Evolutionary conservation across 2,113 vertebrate species (phyloP).

Genomic region (Perca schrenkii): DNA sequence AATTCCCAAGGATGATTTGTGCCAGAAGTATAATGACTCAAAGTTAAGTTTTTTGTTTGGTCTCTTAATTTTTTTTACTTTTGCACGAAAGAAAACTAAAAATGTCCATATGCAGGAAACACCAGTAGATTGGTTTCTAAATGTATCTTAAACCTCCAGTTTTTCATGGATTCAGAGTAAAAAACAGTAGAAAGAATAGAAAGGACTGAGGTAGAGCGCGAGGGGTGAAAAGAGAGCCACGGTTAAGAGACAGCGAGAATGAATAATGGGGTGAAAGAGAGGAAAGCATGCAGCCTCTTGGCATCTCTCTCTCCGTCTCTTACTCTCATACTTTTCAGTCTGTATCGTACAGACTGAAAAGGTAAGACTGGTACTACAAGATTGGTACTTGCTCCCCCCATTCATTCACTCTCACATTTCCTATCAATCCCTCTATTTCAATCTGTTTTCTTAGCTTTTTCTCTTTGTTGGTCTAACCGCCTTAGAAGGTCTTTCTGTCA

Average conservation of each 20-base stretch:
- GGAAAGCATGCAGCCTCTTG: constrained; percentile 50
- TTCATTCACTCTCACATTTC: constrained; percentile 41
- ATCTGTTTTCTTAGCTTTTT: background rate
- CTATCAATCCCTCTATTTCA: constrained; percentile 8
- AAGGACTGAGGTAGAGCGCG: background rate
- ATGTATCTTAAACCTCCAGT: background rate
- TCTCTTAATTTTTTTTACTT: background rate
- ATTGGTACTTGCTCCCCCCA: background rate
- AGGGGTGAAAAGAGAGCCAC: constrained; percentile 1
- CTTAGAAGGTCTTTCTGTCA: constrained; percentile 75
- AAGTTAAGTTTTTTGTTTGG: background rate
- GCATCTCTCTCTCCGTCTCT: constrained; percentile 8
- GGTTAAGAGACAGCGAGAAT: constrained; percentile 17
- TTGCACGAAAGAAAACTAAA: background rate
- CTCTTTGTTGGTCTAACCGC: constrained; percentile 24
- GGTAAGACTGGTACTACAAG: no score
- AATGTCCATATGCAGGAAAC: background rate
- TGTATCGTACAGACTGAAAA: no score
- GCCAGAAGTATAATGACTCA: background rate
- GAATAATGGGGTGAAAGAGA: constrained; percentile 51
- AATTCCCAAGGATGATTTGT: background rate
- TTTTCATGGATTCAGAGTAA: constrained; percentile 8
- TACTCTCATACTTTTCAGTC: constrained; percentile 1
- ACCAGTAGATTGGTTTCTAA: background rate
- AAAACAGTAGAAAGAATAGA: background rate